phyloP scores from a whole-genome alignment of 2,113 vertebrate genomes.

The Hipposideros armiger region DNA sequence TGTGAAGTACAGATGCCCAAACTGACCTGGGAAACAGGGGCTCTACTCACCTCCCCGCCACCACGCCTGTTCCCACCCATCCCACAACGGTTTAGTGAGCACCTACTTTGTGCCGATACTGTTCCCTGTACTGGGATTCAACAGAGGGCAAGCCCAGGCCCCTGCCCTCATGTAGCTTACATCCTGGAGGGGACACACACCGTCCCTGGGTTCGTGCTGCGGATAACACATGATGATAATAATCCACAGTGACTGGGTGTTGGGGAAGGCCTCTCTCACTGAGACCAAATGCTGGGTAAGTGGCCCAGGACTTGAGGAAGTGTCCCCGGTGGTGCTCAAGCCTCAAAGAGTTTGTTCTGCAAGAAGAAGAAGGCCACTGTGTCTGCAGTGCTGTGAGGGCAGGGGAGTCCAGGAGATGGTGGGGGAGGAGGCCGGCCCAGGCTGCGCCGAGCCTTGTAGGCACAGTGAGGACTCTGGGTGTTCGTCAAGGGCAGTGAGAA shows the following conservation, averaged over 20 bases:
- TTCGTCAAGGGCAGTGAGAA: background rate
- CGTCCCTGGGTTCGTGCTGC: background rate
- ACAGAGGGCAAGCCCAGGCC: background rate
- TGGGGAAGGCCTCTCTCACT: background rate
- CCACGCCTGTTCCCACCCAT: background rate
- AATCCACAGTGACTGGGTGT: accelerated
- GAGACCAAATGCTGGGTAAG: background rate
- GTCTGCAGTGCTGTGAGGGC: background rate
- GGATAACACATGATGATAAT: accelerated
- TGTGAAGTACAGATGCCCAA: background rate
- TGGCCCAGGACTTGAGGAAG: background rate
- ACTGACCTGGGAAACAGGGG: background rate
- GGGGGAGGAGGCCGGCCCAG: background rate
- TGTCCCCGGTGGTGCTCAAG: background rate
- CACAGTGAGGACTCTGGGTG: background rate
- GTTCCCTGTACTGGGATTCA: background rate
- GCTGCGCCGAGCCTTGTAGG: background rate
- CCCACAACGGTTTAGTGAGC: background rate
- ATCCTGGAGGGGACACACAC: background rate
- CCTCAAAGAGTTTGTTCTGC: background rate
- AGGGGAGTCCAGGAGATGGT: background rate
- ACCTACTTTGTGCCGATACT: background rate
- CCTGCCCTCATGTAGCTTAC: background rate
- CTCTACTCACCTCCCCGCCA: background rate
- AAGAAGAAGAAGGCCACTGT: background rate